Conservation (phyloP, 2,797 vertebrate species). For the Glossophaga mutica region DNA sequence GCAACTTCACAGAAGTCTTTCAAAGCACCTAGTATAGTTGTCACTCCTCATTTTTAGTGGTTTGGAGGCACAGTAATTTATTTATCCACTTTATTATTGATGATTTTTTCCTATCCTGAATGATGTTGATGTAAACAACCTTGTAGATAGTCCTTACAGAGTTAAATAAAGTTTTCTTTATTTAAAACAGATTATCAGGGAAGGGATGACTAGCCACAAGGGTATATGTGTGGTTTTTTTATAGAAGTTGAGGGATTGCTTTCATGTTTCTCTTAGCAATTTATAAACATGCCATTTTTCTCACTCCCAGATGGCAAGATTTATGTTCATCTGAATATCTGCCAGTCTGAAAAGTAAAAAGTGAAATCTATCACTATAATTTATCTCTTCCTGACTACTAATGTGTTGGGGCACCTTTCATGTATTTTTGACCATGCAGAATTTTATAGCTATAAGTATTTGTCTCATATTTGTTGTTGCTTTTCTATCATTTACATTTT, state of each 20-base stretch:
- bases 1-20: not conserved
- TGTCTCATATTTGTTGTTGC: not conserved
- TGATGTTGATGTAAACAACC: not conserved
- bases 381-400: not conserved
- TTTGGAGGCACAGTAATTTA: not conserved
- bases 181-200: not conserved
- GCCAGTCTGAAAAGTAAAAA: not conserved
- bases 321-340: slow-evolving; percentile 21
- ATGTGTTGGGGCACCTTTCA: not conserved
- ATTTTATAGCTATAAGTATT: not conserved
- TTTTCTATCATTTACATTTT: not conserved
- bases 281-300: not conserved
- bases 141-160: not conserved
- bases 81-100: not conserved
- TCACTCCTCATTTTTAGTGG: not conserved
- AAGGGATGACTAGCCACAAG: not conserved
- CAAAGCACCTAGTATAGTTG: not conserved
- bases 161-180: not conserved
- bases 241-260: not conserved
- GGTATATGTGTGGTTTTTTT: not conserved
- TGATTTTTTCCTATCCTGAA: not conserved
- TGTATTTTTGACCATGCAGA: not conserved
- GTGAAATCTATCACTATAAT: not conserved
- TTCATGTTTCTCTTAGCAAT: not conserved
- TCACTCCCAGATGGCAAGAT: not conserved